Base-by-base conservation (phyloP, 2,888 invertebrate species). In the Nipponacmea schrenckii region DNA sequence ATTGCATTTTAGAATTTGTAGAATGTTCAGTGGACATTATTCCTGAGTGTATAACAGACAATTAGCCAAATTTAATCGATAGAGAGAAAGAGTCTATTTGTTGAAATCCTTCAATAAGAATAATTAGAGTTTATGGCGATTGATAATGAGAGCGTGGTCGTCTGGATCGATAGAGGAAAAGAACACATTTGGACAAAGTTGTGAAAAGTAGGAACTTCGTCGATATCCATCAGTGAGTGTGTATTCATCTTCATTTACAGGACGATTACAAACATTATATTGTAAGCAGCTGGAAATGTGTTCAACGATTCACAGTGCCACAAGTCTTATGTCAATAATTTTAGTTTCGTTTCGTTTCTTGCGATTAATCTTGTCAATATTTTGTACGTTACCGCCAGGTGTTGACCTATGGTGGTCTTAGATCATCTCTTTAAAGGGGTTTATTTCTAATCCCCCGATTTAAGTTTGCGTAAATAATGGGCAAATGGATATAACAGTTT, bases 121-220 rank as follows among this genome's bases (percentile, higher is more conserved):
- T 56, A 56, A 56, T 56, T 56, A 56, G 56, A 56, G 56, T 56
- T 56, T 20, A 56, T 56, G 24, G 56, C 56, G 56, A 24, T 56
- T 56, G 24, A 20, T 24, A 56, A 24, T 56, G 56, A 56, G 56
- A 56, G 20, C 24, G 20, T 56, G 56, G 56, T 24, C 56, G 56
- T 24, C 31, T 17, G 20, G 70, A 45, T 70, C 70, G 66, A 70
- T 70, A 50, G 39, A 65, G 62, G 62, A 65, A 70, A 70, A 70
- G 70, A 70, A 70, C 65, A 70, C 70, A 70, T 70, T 70, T 70
- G 70, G 65, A 65, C 70, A 70, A 46, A 66, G 45, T 24, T 45
- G n/a, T 44, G 66, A 66, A 45, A 66, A 45, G 39, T 66, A 56
- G 56, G 20, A 20, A 24, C 24, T 56, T 20, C 24, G 56, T 56